Evolutionary conservation across 23 tunicate genomes (phyloP), one percentile per base, ranked within the genome.

Genomic region (Ciona savignyi): DNA sequence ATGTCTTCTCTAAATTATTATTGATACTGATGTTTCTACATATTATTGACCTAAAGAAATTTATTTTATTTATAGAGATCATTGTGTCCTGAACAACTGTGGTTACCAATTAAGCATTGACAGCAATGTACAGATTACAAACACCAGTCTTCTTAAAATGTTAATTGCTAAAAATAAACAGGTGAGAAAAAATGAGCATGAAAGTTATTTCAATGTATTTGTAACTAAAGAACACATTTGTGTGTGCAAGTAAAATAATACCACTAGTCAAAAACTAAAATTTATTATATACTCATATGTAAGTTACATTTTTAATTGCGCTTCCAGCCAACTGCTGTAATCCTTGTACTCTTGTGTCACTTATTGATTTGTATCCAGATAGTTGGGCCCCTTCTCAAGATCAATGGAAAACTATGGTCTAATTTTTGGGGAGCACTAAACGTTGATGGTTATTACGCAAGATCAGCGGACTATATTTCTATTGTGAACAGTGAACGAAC

Each of bases 341-440:
- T n/a, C n/a, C n/a, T n/a, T n/a, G n/a, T n/a, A n/a, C n/a, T n/a
- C n/a, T n/a, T n/a, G n/a, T n/a, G n/a, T n/a, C n/a, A n/a, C n/a
- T n/a, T n/a, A n/a, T n/a, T n/a, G n/a, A n/a, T 42, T 23, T 32
- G 27, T 22, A 1, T 29, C 23, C 67, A 94, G 85, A 66, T 94
- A 1, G 61, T 88, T 25, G 99, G 89, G 25, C 95, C 99, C 4
- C 2, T 87, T 3, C 81, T 94, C 0, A 78, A 66, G 33, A 42
- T 85, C 27, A 65, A 74, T 63, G 90, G 90, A 24, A 87, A 84
- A 61, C 30, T 84, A 25, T 94, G 99, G 99, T 66, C 81, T 34
- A 94, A 88, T 65, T 94, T 86, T 64, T 94, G 99, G 99, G 99
- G 99, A n/a, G 99, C 99, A 4, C 29, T 94, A 29, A 87, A 83